Evolutionary conservation across 2,113 vertebrate genomes (phyloP).

Genomic region (Rhombomys opimus): DNA sequence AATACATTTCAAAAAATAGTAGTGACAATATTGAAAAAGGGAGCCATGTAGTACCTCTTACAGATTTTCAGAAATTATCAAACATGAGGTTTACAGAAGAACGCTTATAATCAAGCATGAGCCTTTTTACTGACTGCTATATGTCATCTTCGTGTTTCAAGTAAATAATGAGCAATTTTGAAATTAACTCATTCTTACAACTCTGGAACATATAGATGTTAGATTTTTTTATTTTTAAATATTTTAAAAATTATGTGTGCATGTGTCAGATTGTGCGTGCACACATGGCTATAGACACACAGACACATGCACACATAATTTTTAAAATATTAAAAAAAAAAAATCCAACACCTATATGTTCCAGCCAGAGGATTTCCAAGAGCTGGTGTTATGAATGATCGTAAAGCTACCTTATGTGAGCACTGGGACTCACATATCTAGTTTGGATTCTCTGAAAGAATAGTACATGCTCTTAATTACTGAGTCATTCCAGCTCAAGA

Average conservation of each 20-base stretch:
- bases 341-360: neutral
- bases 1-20: neutral
- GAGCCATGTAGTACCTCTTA: conserved; percentile 1
- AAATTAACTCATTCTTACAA: conserved; percentile 50
- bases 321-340: neutral
- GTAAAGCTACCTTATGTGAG: neutral
- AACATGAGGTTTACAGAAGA: conserved; percentile 1
- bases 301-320: neutral
- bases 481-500: neutral
- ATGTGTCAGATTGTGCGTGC: neutral
- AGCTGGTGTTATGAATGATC: neutral
- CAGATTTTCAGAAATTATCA: conserved; percentile 33
- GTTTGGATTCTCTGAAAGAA: neutral
- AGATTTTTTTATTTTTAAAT: neutral
- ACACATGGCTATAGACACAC: neutral
- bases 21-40: conserved; percentile 3
- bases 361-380: neutral
- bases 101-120: neutral
- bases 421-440: neutral
- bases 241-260: neutral
- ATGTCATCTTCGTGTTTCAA: conserved; percentile 31
- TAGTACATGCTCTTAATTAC: neutral
- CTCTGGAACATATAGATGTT: neutral
- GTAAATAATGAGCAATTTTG: neutral
- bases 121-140: neutral